A percentile compares a stretch with the other conserved stretches of the same genome.
Evolutionary conservation across 92 coral and sea anemone species (phyloP).

Genomic region (Paramuricea clavata): DNA sequence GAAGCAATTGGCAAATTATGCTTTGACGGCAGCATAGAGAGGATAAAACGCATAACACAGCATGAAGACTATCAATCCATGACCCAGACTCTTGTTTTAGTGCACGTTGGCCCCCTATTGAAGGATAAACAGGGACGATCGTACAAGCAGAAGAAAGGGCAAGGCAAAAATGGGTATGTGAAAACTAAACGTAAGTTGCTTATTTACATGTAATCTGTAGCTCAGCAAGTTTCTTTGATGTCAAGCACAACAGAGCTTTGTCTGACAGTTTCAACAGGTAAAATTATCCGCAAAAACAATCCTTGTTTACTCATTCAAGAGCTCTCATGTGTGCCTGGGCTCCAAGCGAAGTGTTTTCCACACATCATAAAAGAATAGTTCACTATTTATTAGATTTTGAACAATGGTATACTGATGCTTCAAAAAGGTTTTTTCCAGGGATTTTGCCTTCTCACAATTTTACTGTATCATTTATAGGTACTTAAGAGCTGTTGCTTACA

Average conservation of each 20-base stretch:
- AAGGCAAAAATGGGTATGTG: constrained; percentile 1
- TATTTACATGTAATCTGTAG: too few relatives aligned
- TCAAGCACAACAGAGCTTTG: too few relatives aligned
- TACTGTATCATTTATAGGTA: background rate
- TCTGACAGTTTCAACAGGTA: too few relatives aligned
- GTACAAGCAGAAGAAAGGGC: background rate
- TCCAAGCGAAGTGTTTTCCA: too few relatives aligned
- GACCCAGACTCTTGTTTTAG: background rate
- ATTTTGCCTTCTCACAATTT: background rate
- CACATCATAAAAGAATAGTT: too few relatives aligned
- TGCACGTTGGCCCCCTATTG: constrained; percentile 17
- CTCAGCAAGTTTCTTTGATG: too few relatives aligned
- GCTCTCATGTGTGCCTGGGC: too few relatives aligned
- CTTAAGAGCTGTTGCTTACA: constrained; percentile 13
- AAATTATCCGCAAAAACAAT: too few relatives aligned
- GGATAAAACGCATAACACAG: constrained; percentile 9
- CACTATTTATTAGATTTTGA: too few relatives aligned
- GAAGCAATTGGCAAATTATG: background rate
- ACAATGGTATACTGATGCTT: too few relatives aligned
- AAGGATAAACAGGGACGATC: constrained; percentile 10
- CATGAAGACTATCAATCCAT: background rate
- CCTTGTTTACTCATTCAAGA: too few relatives aligned
- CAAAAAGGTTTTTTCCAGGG: background rate
- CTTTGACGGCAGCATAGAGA: background rate
- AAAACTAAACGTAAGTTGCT: background rate